Percentiles rank a stretch among this genome's conserved stretches.
Conservation (phyloP, 1,140 invertebrate species). For the Diabrotica undecimpunctata region DNA sequence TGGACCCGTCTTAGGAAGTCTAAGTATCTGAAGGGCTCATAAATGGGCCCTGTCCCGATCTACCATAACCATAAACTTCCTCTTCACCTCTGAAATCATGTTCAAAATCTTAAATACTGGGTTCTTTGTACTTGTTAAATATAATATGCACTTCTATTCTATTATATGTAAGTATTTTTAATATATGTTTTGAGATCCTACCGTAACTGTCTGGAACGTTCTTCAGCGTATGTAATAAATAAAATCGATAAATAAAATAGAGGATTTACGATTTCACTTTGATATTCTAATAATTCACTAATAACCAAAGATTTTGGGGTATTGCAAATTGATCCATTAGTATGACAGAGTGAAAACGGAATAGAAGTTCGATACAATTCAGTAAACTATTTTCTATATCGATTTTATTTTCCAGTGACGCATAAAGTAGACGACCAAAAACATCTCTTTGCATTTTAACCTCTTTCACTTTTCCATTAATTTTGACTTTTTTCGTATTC, state of each 20-base stretch:
- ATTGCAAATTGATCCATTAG: constrained; percentile 15
- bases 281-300: constrained; percentile 8
- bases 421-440: constrained; percentile 21
- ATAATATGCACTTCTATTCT: constrained; percentile 26
- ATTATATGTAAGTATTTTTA: constrained; percentile 25
- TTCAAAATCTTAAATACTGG: constrained; percentile 37
- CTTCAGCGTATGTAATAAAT: too few species aligned
- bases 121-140: constrained; percentile 30
- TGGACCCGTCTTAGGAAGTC: too few species aligned
- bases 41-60: too few species aligned
- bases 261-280: constrained; percentile 10
- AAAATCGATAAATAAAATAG: constrained; percentile 17
- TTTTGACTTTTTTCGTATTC: constrained; percentile 22
- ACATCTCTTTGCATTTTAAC: constrained; percentile 22
- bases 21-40: too few species aligned
- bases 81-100: constrained; percentile 33
- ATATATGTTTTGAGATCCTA: constrained; percentile 21
- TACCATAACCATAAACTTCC: constrained; percentile 16
- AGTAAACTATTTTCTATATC: constrained; percentile 20
- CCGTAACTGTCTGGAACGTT: too few species aligned
- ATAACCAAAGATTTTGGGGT: constrained; percentile 16
- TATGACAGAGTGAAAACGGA: constrained; percentile 15
- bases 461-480: constrained; percentile 17
- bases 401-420: constrained; percentile 20
- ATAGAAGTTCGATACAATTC: constrained; percentile 13